Evolutionary conservation across 2,888 invertebrate genomes (phyloP).

Genomic region (Stenolophus ochropezus): DNA sequence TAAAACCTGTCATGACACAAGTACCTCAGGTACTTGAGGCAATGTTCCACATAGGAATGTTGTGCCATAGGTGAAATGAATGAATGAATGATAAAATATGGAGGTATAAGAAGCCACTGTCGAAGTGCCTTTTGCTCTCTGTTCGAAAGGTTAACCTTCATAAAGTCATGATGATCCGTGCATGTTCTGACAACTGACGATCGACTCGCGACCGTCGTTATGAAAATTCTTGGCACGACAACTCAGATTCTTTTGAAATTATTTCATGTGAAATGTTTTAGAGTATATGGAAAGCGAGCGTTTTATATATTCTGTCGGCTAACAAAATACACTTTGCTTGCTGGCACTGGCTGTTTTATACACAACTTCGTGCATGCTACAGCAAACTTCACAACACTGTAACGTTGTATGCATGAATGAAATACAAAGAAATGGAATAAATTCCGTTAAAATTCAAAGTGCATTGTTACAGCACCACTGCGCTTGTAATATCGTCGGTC

Average conservation of each 20-base stretch:
- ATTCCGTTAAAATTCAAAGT: conserved; percentile 30
- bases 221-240: conserved; percentile 39
- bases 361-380: conserved; percentile 31
- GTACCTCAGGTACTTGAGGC: too few species aligned
- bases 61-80: too few species aligned
- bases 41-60: too few species aligned
- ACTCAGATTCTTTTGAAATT: conserved; percentile 36
- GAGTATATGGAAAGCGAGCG: conserved; percentile 55
- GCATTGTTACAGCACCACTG: conserved; percentile 14
- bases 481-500: not conserved
- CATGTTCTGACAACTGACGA: not conserved
- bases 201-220: conserved; percentile 31
- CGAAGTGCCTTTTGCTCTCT: too few species aligned
- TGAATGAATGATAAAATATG: too few species aligned
- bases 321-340: conserved; percentile 48
- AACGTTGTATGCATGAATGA: conserved; percentile 34
- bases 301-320: conserved; percentile 47
- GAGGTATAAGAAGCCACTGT: too few species aligned
- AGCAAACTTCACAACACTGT: conserved; percentile 38
- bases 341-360: conserved; percentile 22
- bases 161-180: not conserved
- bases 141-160: not conserved
- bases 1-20: too few species aligned
- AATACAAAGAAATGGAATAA: conserved; percentile 35
- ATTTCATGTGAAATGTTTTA: conserved; percentile 53